A percentile compares a stretch with the other conserved stretches of the same genome.
Conservation (phyloP, 2,797 vertebrate species). For the Octomys mimax region DNA sequence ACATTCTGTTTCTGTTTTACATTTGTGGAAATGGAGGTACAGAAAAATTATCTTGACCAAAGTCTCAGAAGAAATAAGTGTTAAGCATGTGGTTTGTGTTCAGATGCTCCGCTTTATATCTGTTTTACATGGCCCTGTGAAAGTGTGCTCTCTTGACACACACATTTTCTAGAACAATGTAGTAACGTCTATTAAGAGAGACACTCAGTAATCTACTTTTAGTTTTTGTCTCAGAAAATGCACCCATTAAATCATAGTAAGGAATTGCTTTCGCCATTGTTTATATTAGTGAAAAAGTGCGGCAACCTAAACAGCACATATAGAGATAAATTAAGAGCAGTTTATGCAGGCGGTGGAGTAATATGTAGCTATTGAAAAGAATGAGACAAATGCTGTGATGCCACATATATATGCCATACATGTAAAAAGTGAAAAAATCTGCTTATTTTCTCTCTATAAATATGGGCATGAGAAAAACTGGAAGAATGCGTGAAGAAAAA, state of each 20-base stretch:
- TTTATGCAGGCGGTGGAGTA: neutral
- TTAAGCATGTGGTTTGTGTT: neutral
- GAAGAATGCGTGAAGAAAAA: neutral
- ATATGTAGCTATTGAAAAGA: neutral
- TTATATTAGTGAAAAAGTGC: neutral
- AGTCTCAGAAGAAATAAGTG: neutral
- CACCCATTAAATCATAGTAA: neutral
- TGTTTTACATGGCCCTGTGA: neutral
- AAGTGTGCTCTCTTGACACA: neutral
- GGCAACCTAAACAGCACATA: neutral
- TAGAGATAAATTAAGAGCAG: neutral
- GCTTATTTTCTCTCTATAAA: neutral
- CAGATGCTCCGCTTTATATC: neutral
- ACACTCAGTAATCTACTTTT: conserved; percentile 38
- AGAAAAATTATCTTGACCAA: neutral
- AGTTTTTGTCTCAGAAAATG: neutral
- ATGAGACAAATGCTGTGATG: neutral
- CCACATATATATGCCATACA: neutral
- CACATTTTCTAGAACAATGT: neutral
- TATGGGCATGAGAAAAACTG: neutral
- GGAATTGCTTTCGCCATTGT: neutral
- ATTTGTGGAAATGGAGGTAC: neutral
- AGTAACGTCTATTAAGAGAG: neutral
- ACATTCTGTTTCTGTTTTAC: neutral
- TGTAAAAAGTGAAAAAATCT: neutral